Conservation (phyloP, 2,797 vertebrate species). For the Zenarchopterus dispar region DNA sequence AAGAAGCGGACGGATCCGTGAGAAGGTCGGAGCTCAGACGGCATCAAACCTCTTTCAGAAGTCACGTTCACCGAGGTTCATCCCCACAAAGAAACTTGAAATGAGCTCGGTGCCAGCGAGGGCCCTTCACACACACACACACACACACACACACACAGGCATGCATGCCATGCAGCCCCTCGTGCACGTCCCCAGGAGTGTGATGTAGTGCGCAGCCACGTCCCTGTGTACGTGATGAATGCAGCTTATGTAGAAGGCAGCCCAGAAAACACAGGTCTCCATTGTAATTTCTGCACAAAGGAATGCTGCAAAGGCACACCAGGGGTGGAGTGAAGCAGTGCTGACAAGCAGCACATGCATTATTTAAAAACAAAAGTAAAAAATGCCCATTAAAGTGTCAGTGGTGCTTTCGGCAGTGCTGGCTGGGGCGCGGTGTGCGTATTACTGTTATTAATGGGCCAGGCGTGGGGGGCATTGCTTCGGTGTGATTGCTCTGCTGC, state of each 20-base stretch:
- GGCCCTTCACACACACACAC: slow-evolving; percentile 31
- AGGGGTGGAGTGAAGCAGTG: slow-evolving; percentile 63
- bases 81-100: slow-evolving; percentile 48
- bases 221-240: slow-evolving; percentile 66
- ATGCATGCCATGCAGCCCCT: slow-evolving; percentile 8
- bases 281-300: slow-evolving; percentile 73
- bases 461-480: slow-evolving; percentile 71
- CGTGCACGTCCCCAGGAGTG: slow-evolving; percentile 57
- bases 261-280: slow-evolving; percentile 64
- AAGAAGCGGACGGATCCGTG: neutral
- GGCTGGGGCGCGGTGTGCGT: slow-evolving; percentile 68
- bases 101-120: slow-evolving; percentile 62
- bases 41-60: slow-evolving; percentile 16
- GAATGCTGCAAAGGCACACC: slow-evolving; percentile 64
- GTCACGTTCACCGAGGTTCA: slow-evolving; percentile 28
- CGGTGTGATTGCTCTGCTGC: slow-evolving; percentile 71
- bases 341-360: slow-evolving; percentile 80
- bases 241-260: slow-evolving; percentile 59
- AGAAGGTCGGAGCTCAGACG: neutral
- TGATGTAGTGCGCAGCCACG: slow-evolving; percentile 57
- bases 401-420: slow-evolving; percentile 72
- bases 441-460: slow-evolving; percentile 80
- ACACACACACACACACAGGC: neutral
- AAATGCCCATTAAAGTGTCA: slow-evolving; percentile 82
- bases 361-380: slow-evolving; percentile 83